phyloP scores from a whole-genome alignment of 2,113 vertebrate genomes.

The Oreochromis tanganicae region DNA sequence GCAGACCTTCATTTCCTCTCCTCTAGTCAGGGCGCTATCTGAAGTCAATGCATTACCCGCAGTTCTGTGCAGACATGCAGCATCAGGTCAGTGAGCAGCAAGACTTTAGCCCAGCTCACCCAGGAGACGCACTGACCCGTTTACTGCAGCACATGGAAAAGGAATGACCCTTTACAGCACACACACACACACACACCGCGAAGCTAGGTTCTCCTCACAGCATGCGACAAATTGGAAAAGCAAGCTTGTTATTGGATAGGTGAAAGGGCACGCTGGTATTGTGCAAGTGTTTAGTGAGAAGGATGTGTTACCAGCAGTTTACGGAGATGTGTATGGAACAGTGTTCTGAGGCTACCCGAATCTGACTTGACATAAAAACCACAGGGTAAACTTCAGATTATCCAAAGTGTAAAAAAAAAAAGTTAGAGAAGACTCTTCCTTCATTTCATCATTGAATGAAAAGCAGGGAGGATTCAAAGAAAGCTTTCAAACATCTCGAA shows the following conservation, averaged over 20 bases:
- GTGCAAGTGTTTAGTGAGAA: neutral
- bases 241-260: slow-evolving; percentile 34
- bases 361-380: neutral
- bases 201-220: slow-evolving; percentile 2
- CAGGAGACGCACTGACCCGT: slow-evolving; percentile 57
- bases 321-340: neutral
- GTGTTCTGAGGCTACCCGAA: neutral
- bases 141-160: slow-evolving; percentile 12
- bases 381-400: neutral
- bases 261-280: slow-evolving; percentile 12
- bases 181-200: neutral
- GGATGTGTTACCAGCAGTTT: neutral
- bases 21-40: neutral
- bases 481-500: neutral
- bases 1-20: neutral
- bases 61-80: slow-evolving; percentile 22
- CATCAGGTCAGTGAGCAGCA: slow-evolving; percentile 54
- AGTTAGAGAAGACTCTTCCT: neutral
- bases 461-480: neutral
- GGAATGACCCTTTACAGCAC: slow-evolving; percentile 2
- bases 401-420: neutral
- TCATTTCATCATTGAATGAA: neutral
- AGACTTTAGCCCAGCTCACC: slow-evolving; percentile 24
- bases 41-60: slow-evolving; percentile 34
- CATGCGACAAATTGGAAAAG: slow-evolving; percentile 39